Conservation (phyloP, 2,797 vertebrate genomes). For the Dipus sagitta region DNA sequence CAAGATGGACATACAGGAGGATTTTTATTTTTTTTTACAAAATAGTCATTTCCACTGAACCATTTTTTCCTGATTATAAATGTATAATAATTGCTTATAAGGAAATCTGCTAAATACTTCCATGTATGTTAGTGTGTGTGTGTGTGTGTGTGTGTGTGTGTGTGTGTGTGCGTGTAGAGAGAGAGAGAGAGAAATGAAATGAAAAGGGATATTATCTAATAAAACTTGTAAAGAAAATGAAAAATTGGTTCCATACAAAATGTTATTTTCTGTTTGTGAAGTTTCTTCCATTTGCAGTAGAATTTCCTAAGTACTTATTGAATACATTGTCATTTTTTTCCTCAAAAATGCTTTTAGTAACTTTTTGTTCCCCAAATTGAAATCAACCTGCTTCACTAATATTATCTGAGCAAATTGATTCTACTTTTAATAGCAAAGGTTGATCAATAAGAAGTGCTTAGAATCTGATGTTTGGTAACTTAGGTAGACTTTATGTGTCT, state of each 20-base stretch:
- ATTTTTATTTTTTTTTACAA: not conserved
- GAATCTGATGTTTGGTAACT: not conserved
- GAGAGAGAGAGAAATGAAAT: no score
- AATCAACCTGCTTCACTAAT: slow-evolving; percentile 59
- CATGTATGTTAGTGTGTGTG: not conserved
- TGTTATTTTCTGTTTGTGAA: not conserved
- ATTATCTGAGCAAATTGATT: slow-evolving; percentile 39
- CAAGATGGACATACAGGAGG: not conserved
- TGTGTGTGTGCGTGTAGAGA: not conserved
- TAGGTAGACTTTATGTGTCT: not conserved
- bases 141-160: not conserved
- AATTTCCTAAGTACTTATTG: not conserved
- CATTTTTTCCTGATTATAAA: slow-evolving; percentile 21
- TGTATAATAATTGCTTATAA: not conserved
- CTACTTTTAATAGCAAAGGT: slow-evolving; percentile 21
- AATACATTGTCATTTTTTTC: slow-evolving; percentile 40
- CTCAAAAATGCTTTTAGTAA: slow-evolving; percentile 55
- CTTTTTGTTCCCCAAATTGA: slow-evolving; percentile 58
- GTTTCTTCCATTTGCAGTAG: slow-evolving; percentile 3
- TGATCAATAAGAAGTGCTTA: not conserved
- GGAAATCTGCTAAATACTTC: not conserved
- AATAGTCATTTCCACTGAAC: not conserved
- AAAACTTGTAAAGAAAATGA: slow-evolving; percentile 25
- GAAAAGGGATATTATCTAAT: not conserved
- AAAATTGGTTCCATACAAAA: slow-evolving; percentile 42